Evolutionary conservation across 2,113 vertebrate species (phyloP).

Genomic region (Bujurquina vittata): DNA sequence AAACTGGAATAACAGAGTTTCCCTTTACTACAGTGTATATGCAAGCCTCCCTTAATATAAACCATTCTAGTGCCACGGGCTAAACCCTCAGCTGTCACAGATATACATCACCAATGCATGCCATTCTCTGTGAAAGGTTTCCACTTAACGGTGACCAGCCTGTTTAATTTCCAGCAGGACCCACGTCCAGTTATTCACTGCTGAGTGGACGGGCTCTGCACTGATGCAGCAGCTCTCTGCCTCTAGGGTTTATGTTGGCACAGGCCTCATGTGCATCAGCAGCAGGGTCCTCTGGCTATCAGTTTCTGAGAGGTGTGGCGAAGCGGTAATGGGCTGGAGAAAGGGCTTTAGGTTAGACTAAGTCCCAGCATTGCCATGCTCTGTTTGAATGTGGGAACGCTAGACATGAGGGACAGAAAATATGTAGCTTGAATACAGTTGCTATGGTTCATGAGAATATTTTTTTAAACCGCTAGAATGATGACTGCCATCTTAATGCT

Average conservation of each 20-base stretch:
- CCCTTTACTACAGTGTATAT: constrained; percentile 12
- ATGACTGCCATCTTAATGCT: background rate
- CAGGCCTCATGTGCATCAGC: constrained; percentile 44
- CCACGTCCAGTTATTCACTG: constrained; percentile 56
- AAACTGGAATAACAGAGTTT: constrained; percentile 21
- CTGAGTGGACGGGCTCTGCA: constrained; percentile 24
- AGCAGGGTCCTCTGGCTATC: constrained; percentile 43
- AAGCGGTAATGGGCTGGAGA: constrained; percentile 43
- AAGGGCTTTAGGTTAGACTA: constrained; percentile 35
- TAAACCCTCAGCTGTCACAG: constrained; percentile 62
- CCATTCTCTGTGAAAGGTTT: constrained; percentile 64
- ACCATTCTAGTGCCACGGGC: constrained; percentile 66
- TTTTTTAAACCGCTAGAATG: background rate
- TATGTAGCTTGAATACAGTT: background rate
- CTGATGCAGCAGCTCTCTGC: constrained; percentile 48
- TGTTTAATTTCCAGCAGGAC: constrained; percentile 64
- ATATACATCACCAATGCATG: constrained; percentile 65
- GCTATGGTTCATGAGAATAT: constrained; percentile 11
- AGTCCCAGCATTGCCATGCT: constrained; percentile 23
- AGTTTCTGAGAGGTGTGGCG: constrained; percentile 28
- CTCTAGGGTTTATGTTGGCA: constrained; percentile 66
- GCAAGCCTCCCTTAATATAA: constrained; percentile 61
- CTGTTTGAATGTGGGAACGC: constrained; percentile 33
- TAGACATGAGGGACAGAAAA: constrained; percentile 18
- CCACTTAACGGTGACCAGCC: constrained; percentile 49